phyloP scores from a whole-genome alignment of 2,888 invertebrate genomes.

The Eristalis pertinax region DNA sequence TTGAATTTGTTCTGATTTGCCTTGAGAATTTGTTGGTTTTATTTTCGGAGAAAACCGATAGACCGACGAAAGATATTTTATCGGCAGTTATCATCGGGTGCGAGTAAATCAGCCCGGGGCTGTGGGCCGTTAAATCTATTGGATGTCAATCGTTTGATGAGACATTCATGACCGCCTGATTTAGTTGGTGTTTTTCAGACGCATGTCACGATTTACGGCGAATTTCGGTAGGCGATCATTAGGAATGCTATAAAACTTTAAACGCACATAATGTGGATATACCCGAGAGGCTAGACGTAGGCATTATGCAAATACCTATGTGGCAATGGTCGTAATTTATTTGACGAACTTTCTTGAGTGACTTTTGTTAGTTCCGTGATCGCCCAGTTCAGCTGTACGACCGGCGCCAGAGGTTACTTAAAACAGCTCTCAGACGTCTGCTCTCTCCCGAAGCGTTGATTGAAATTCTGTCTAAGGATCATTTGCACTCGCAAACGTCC shows the following conservation, averaged over 20 bases:
- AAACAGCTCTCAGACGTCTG: background rate
- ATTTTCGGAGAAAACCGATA: background rate
- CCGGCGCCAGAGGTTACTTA: background rate
- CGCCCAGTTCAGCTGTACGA: background rate
- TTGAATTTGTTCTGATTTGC: slow-evolving; percentile 44
- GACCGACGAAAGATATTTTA: background rate
- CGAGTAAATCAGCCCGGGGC: background rate
- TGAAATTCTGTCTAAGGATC: background rate
- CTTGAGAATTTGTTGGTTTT: slow-evolving; percentile 20
- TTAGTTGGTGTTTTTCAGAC: background rate
- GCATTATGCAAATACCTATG: background rate
- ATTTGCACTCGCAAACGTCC: background rate
- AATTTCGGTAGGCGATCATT: background rate
- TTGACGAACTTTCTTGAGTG: background rate
- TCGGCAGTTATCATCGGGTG: background rate
- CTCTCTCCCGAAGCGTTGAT: background rate
- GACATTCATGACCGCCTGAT: background rate
- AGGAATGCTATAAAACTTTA: background rate
- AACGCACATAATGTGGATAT: background rate
- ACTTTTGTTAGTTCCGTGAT: background rate
- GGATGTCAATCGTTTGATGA: background rate
- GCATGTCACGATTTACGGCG: background rate
- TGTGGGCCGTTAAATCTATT: background rate
- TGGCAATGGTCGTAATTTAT: background rate
- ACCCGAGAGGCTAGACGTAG: background rate